A percentile compares a stretch with the other conserved stretches of the same genome.
Conservation (phyloP, 2,888 invertebrate genomes). For the Philereme vetulata region DNA sequence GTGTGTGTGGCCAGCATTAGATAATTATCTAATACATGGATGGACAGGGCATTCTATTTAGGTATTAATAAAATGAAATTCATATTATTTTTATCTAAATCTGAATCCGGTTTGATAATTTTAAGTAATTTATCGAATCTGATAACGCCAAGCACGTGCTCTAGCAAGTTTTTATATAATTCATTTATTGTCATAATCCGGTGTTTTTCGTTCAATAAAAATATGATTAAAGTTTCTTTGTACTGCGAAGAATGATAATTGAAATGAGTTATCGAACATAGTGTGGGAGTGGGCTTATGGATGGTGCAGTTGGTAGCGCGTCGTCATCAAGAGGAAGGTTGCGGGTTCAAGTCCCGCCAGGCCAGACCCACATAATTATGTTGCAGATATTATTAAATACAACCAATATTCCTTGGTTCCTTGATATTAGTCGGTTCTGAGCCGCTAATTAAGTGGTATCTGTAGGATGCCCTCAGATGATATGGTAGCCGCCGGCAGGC, state of each 20-base stretch:
- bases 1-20: no score
- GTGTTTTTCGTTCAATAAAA: no score
- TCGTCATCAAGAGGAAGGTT: no score
- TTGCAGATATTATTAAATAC: no score
- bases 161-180: background rate
- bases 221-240: no score
- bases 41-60: background rate
- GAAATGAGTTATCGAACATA: no score
- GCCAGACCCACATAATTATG: no score
- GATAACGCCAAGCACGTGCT: slow-evolving; percentile 6
- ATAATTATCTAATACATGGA: background rate
- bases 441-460: slow-evolving; percentile 24
- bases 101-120: slow-evolving; percentile 6
- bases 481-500: slow-evolving; percentile 19
- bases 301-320: no score
- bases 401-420: background rate
- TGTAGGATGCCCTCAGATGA: slow-evolving; percentile 39
- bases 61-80: background rate
- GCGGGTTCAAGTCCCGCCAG: no score
- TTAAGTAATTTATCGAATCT: background rate
- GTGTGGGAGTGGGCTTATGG: no score
- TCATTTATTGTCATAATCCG: no score
- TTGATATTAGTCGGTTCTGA: slow-evolving; percentile 9
- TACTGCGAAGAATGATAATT: no score
- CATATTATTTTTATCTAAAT: slow-evolving; percentile 1